Conservation (phyloP, 2,888 invertebrate genomes). For the Polydrusus pterygomalis region DNA sequence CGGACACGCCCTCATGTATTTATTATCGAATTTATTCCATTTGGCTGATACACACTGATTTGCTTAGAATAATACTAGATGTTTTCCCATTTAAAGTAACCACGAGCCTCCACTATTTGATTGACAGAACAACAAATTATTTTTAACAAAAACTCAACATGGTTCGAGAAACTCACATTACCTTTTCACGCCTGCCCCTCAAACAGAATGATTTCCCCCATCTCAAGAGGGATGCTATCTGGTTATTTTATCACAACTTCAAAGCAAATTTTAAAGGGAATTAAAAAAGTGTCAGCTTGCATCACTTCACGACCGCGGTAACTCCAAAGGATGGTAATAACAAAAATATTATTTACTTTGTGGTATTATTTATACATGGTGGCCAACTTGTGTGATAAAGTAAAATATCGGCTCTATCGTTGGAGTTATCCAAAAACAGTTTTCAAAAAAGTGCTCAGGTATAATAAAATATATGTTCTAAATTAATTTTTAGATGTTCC, state of each 20-base stretch:
- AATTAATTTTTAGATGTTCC: too few relatives aligned
- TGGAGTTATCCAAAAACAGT: too few relatives aligned
- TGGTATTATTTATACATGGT: too few relatives aligned
- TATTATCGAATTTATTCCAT: too few relatives aligned
- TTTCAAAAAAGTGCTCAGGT: too few relatives aligned
- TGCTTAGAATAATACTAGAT: too few relatives aligned
- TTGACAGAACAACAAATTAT: slow-evolving; percentile 21
- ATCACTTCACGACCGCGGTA: background rate
- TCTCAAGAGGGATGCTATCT: slow-evolving; percentile 37
- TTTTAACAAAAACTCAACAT: slow-evolving; percentile 19
- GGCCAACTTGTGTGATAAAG: too few relatives aligned
- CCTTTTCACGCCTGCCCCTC: slow-evolving; percentile 48
- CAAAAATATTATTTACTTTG: background rate
- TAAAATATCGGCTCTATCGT: too few relatives aligned
- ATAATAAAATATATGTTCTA: too few relatives aligned
- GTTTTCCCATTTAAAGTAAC: too few relatives aligned
- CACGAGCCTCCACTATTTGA: background rate
- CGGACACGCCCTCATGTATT: too few relatives aligned
- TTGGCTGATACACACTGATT: too few relatives aligned
- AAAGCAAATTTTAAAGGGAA: slow-evolving; percentile 49
- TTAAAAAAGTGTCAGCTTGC: slow-evolving; percentile 47
- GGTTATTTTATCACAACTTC: slow-evolving; percentile 51
- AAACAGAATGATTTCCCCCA: slow-evolving; percentile 30
- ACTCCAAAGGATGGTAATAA: background rate
- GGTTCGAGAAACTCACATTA: slow-evolving; percentile 32